Percentiles rank a stretch among this genome's conserved stretches.
Evolutionary conservation across 2,797 vertebrate species (phyloP).

Genomic region (Hydrocynus forskahlii): DNA sequence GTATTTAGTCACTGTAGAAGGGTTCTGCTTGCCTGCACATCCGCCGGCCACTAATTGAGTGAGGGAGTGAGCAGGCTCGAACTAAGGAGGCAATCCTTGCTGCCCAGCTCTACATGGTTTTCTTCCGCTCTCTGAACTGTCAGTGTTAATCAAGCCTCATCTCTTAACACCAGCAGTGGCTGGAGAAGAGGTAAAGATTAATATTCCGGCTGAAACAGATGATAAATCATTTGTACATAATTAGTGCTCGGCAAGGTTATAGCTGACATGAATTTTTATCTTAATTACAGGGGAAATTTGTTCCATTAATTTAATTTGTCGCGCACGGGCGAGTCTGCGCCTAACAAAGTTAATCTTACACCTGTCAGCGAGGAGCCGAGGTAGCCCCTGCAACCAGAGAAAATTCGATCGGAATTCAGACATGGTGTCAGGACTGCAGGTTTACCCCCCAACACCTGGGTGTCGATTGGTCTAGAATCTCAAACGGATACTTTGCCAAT

Average conservation of each 20-base stretch:
- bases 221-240: conserved; percentile 96
- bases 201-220: conserved; percentile 88
- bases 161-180: conserved; percentile 91
- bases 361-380: conserved; percentile 87
- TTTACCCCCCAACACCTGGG: conserved; percentile 4
- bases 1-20: conserved; percentile 75
- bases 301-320: conserved; percentile 99
- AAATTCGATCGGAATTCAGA: conserved; percentile 30
- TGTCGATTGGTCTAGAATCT: conserved; percentile 17
- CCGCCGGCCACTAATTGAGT: conserved; percentile 85
- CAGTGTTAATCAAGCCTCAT: conserved; percentile 96
- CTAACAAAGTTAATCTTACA: conserved; percentile 99
- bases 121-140: conserved; percentile 88
- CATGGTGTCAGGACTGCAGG: conserved; percentile 1
- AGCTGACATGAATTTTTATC: conserved; percentile 95
- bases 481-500: background rate
- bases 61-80: conserved; percentile 76
- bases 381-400: conserved; percentile 20
- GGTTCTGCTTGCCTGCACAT: conserved; percentile 88
- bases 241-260: conserved; percentile 94
- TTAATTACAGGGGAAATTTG: conserved; percentile 96
- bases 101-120: conserved; percentile 74
- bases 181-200: conserved; percentile 89
- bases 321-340: conserved; percentile 89
- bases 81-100: conserved; percentile 75